These are phyloP conservation scores for Protaetia brevitarsis DNA, from an alignment of 1,140 invertebrate genomes.

Conservation along the genomic window DNA sequence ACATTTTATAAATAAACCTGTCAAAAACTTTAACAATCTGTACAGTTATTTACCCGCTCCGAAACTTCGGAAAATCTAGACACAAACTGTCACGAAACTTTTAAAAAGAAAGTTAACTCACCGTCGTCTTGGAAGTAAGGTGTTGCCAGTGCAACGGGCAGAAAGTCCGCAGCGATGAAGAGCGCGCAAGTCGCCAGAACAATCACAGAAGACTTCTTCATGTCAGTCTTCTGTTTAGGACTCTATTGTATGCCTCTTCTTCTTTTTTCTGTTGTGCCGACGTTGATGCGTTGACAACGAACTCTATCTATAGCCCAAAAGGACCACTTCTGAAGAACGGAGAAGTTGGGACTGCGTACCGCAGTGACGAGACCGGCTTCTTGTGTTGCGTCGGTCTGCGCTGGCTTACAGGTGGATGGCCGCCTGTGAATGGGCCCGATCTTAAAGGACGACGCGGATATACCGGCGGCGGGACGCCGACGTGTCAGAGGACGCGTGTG, in stretches of 20 bases:
- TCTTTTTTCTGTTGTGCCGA: no score
- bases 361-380: background rate
- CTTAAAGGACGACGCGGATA: slow-evolving; percentile 7
- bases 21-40: no score
- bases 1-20: no score
- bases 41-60: no score
- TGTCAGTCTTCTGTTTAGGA: no score
- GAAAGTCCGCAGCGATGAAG: slow-evolving; percentile 1
- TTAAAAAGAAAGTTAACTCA: background rate
- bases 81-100: background rate
- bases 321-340: no score
- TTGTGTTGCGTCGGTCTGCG: background rate
- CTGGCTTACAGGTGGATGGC: slow-evolving; percentile 7
- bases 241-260: no score
- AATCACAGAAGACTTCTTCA: background rate
- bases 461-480: slow-evolving; percentile 2
- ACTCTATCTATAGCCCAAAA: no score
- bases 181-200: background rate
- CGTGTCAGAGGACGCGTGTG: background rate
- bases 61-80: no score
- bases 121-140: slow-evolving; percentile 7
- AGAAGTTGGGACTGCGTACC: no score
- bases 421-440: slow-evolving; percentile 7
- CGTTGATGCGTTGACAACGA: no score
- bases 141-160: background rate